Evolutionary conservation across 2,888 invertebrate species (phyloP).

Genomic region (Zeuzera pyrina): DNA sequence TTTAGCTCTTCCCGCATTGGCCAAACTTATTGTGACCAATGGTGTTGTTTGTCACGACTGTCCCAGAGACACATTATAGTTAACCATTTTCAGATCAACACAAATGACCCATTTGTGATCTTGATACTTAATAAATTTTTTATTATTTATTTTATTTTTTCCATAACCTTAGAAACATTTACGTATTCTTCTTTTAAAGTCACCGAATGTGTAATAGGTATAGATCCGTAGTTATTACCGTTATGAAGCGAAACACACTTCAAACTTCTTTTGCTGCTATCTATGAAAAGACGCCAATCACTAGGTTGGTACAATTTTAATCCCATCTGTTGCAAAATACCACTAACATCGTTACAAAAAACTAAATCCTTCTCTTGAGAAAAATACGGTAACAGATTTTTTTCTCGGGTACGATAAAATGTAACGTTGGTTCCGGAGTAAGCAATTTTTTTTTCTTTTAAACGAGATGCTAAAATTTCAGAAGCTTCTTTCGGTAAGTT

Average conservation of each 20-base stretch:
- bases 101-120: constrained; percentile 9
- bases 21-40: constrained; percentile 6
- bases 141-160: no score
- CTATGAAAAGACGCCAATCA: constrained; percentile 6
- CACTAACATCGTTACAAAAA: constrained; percentile 7
- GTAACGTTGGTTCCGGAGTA: constrained; percentile 5
- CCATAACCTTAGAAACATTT: constrained; percentile 7
- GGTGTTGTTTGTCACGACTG: constrained; percentile 8
- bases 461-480: constrained; percentile 5
- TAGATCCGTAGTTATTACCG: constrained; percentile 10
- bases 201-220: constrained; percentile 8
- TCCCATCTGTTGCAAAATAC: constrained; percentile 10
- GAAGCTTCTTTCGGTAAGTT: no score
- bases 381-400: constrained; percentile 4
- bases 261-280: constrained; percentile 5
- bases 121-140: constrained; percentile 4
- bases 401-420: constrained; percentile 5
- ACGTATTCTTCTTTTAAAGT: constrained; percentile 8
- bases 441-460: constrained; percentile 11
- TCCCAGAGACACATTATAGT: constrained; percentile 13
- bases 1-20: constrained; percentile 2
- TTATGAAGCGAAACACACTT: constrained; percentile 11
- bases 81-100: constrained; percentile 12
- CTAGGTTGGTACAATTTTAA: constrained; percentile 7
- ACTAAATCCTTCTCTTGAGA: constrained; percentile 6